Evolutionary conservation across 1,140 invertebrate genomes (phyloP), one percentile per base, ranked within the genome.

Genomic region (Pseudomyrmex flavicornis): DNA sequence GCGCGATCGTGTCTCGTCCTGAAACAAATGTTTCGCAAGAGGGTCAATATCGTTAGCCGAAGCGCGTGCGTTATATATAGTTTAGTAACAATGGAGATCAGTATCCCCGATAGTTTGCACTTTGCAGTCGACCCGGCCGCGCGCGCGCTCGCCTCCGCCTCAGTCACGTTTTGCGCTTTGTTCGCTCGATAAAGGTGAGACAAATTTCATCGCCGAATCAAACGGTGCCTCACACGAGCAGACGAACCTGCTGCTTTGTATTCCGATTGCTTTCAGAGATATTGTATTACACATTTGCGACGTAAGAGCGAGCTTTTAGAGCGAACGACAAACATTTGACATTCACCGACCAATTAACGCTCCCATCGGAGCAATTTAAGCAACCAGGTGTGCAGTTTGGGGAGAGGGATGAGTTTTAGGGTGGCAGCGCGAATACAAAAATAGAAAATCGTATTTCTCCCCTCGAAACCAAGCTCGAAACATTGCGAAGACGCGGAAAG

Each of bases 191-290:
- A 80, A 80, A 80, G 76, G 68, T 66, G 44, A 80, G 76, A 80
- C 76, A 80, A 80, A 80, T 80, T 80, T 80, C 76, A 80, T 80
- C 76, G 35, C 54, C 76, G 76, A 80, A 80, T 80, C 66, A 50
- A 17, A 70, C 52, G 54, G n/a, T 59, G 66, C 26, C 3, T 72
- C 65, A 10, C 13, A 44, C 52, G 15, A n/a, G 22, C 54, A 17
- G 7, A 17, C 56, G 17, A n/a, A 10, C 2, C 13, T 52, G 50
- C 48, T 10, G 48, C 13, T 52, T 17, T 70, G 54, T 20, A 58
- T 26, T 68, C 35, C 17, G 44, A 59, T 69, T 59, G 52, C 12
- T 59, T 48, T 69, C 10, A 46, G 8, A 13, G 12, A 61, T 61
- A 22, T 8, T 26, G 3, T 35, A 35, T 35, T 35, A 35, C 35